phyloP scores from a whole-genome alignment of 2,888 invertebrate species.

The Agonopterix arenella region DNA sequence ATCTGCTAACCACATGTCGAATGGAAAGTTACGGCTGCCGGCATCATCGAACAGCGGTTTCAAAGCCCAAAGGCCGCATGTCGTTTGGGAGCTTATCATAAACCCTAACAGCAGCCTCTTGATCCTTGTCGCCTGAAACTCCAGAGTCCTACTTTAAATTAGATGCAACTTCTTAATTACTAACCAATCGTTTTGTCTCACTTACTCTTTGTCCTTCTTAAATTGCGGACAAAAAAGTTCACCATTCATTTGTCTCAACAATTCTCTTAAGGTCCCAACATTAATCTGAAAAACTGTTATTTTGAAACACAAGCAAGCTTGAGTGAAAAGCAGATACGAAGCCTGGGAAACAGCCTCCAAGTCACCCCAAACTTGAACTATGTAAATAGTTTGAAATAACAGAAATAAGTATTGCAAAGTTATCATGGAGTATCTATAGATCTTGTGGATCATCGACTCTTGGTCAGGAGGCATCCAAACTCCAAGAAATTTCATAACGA shows the following conservation, averaged over 20 bases:
- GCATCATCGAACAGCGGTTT: conserved; percentile 58
- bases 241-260: conserved; percentile 46
- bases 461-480: conserved; percentile 47
- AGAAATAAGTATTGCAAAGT: conserved; percentile 50
- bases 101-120: conserved; percentile 50
- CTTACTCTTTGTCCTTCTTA: conserved; percentile 42
- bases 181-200: background rate
- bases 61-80: conserved; percentile 54
- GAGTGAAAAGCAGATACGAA: conserved; percentile 55
- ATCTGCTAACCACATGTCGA: conserved; percentile 58
- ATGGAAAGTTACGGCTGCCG: conserved; percentile 53
- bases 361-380: conserved; percentile 57
- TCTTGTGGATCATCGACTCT: conserved; percentile 28
- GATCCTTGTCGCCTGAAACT: conserved; percentile 44
- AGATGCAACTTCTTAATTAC: background rate
- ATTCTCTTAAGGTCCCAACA: conserved; percentile 30
- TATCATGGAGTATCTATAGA: conserved; percentile 44
- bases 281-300: conserved; percentile 52
- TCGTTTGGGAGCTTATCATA: conserved; percentile 53
- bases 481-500: conserved; percentile 56
- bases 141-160: conserved; percentile 33
- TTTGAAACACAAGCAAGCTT: conserved; percentile 63
- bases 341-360: conserved; percentile 59
- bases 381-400: conserved; percentile 53
- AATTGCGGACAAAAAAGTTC: conserved; percentile 43